Base-by-base conservation (phyloP, 2,797 vertebrate genomes). In the Molossus molossus region DNA sequence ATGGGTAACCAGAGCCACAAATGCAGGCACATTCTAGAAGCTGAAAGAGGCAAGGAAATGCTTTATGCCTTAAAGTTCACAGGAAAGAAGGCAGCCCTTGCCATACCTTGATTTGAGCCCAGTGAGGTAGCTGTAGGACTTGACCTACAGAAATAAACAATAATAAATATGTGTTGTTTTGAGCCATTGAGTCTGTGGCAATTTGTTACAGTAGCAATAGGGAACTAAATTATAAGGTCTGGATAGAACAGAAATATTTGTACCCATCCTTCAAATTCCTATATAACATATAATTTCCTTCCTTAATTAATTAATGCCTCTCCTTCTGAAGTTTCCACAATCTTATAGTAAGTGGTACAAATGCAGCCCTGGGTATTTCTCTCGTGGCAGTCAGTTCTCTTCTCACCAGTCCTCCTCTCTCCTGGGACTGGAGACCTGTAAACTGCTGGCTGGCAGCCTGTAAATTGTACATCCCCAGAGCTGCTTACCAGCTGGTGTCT, bases 201-300 rank as follows among this genome's bases (percentile, higher is more conserved):
- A 75, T 80, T 62, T 85, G 18, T 82, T 80, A 67, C 6, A n/a
- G 29, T 2, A 62, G 20, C n/a, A 58, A 62, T 23, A 72, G 13
- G 17, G 88, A 95, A 50, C 55, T 67, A 95, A 72, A 67, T 81
- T 25, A 45, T 4, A 75, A 92, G 18, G 8, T 89, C 7, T 80
- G 13, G 4, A 9, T 53, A 70, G 27, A 82, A 82, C 11, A 77
- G 4, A 90, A 81, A 29, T 64, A 89, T 89, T 21, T 88, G 25
- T 33, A 76, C 33, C 5, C 33, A 23, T 48, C 27, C 27, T 88
- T 53, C 29, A 53, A 1, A 65, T 76, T 93, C 89, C 48, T 72
- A n/a, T n/a, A 20, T 73, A 67, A 62, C 2, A 72, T 7, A 58
- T 7, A 50, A 79, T 62, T 89, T 57, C 37, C 40, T 60, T 60